Percentiles rank a stretch among this genome's conserved stretches.
Evolutionary conservation across 37 sponge, comb jelly and placozoan genomes (phyloP).

Genomic region (Ephydatia muelleri): DNA sequence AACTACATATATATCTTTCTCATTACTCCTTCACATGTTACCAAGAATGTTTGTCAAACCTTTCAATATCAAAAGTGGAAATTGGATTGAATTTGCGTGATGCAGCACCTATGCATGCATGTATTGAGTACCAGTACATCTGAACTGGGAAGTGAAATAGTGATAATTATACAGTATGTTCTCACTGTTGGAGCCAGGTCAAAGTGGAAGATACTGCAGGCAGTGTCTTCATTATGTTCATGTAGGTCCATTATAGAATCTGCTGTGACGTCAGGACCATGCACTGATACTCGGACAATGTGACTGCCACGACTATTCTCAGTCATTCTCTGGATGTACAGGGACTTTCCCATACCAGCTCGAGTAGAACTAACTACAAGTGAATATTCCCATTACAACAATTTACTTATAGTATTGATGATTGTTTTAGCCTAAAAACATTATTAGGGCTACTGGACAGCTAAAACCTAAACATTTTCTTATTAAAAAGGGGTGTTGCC

Average conservation of each 20-base stretch:
- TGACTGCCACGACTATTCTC: slow-evolving; percentile 6
- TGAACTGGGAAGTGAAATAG: no score
- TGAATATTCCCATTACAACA: no score
- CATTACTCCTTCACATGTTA: slow-evolving; percentile 56
- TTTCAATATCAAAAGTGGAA: slow-evolving; percentile 52
- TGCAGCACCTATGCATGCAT: slow-evolving; percentile 12
- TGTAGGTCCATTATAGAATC: slow-evolving; percentile 50
- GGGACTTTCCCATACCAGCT: slow-evolving; percentile 81
- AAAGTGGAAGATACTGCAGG: slow-evolving; percentile 48
- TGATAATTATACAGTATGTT: not conserved
- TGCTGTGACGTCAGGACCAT: slow-evolving; percentile 55
- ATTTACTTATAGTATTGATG: no score
- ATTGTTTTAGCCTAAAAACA: no score
- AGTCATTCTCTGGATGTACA: slow-evolving; percentile 50
- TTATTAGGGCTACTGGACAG: no score
- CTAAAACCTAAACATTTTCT: no score
- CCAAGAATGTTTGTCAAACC: slow-evolving; percentile 54
- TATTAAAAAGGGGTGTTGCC: no score
- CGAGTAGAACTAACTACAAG: slow-evolving; percentile 57
- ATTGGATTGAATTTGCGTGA: slow-evolving; percentile 48
- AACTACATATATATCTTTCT: slow-evolving; percentile 52
- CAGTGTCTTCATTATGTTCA: not conserved
- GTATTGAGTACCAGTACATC: not conserved
- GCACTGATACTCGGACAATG: slow-evolving; percentile 41
- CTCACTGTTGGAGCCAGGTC: slow-evolving; percentile 69